Evolutionary conservation across 2,888 invertebrate species (phyloP).

Genomic region (Dilophus febrilis): DNA sequence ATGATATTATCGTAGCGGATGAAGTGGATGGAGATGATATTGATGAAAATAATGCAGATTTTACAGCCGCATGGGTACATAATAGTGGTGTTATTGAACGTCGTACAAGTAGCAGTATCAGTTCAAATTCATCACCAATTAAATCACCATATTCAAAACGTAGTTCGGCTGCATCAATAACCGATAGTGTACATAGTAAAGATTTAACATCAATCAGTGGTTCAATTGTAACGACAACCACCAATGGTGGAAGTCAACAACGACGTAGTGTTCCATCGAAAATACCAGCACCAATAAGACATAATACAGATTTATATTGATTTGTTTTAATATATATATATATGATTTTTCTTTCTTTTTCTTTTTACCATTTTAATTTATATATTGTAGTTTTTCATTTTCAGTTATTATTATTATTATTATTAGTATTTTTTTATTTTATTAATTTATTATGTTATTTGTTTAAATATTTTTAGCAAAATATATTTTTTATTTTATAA

Average conservation of each 20-base stretch:
- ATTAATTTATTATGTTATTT: no score
- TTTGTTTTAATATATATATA: no score
- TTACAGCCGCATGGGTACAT: constrained; percentile 56
- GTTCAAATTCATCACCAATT: constrained; percentile 19
- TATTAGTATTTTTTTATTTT: no score
- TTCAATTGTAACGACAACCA: neutral
- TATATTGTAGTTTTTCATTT: no score
- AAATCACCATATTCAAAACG: constrained; percentile 14
- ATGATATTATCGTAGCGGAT: no score
- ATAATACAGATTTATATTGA: constrained; percentile 14
- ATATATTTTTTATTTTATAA: no score
- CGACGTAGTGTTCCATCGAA: constrained; percentile 20
- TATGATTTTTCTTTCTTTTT: no score
- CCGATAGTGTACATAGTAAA: constrained; percentile 23
- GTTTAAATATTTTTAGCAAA: no score
- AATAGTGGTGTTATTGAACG: constrained; percentile 48
- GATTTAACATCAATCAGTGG: constrained; percentile 10
- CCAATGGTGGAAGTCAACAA: constrained; percentile 5
- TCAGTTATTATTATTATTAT: no score
- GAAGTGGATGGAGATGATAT: no score
- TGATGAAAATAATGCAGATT: constrained; percentile 45
- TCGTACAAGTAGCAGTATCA: constrained; percentile 35
- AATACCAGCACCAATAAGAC: constrained; percentile 26
- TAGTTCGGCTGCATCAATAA: constrained; percentile 27
- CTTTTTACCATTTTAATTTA: no score